phyloP scores from a whole-genome alignment of 1,140 invertebrate genomes.

The Zaprionus gabonicus region DNA sequence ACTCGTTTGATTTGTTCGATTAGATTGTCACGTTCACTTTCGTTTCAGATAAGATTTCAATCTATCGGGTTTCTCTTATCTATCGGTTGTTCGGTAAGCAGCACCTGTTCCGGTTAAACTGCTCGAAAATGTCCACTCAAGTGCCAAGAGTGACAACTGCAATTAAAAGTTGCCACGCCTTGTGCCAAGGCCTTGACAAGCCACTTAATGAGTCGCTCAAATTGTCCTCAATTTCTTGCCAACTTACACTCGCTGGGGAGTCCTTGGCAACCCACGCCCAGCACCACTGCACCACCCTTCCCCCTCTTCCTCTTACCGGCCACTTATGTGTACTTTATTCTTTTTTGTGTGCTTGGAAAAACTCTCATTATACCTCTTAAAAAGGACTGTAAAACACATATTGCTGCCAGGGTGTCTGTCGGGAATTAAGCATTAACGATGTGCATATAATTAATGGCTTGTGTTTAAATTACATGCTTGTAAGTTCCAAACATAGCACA shows the following conservation, averaged over 20 bases:
- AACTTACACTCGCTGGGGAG: conserved; percentile 14
- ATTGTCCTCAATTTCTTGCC: conserved; percentile 44
- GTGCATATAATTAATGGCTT: not conserved
- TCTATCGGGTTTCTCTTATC: not conserved
- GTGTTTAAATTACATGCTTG: not conserved
- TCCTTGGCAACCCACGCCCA: not conserved
- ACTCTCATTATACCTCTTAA: conserved; percentile 21
- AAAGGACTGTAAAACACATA: not conserved
- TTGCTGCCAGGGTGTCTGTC: not conserved
- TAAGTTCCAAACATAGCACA: not conserved
- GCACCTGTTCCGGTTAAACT: conserved; percentile 8
- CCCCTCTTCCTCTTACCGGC: not conserved
- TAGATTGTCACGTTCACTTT: conserved; percentile 8
- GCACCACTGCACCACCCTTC: not conserved
- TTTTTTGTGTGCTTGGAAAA: conserved; percentile 4
- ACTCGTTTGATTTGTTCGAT: not conserved
- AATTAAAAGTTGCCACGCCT: conserved; percentile 40
- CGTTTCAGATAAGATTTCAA: not conserved
- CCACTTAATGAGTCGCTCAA: conserved; percentile 49
- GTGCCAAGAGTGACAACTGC: conserved; percentile 28
- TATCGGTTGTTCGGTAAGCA: not conserved
- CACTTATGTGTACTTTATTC: conserved; percentile 5
- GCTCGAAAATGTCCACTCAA: conserved; percentile 18
- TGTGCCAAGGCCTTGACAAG: conserved; percentile 37
- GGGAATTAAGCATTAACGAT: not conserved